Percentiles rank a stretch among this genome's conserved stretches.
Conservation (phyloP, 2,888 invertebrate species). For the Sycophila texana region DNA sequence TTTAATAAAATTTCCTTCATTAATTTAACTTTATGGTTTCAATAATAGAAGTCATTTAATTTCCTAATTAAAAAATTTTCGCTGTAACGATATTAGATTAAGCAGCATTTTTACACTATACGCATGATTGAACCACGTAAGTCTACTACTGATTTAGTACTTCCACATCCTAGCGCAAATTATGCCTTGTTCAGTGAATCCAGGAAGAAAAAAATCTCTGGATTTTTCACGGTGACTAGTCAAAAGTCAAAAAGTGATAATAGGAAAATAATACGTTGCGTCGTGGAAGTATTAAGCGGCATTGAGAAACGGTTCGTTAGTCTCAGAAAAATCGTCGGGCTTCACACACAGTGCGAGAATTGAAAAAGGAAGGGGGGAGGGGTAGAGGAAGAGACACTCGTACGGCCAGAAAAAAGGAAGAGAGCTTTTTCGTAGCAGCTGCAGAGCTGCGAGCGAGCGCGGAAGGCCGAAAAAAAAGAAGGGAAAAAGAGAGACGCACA, state of each 20-base stretch:
- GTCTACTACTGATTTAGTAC: too few species aligned
- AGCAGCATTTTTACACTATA: too few species aligned
- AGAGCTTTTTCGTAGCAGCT: conserved; percentile 53
- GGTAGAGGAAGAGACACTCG: conserved; percentile 42
- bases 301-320: conserved; percentile 73
- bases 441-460: conserved; percentile 22
- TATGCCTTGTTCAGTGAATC: too few species aligned
- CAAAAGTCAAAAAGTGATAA: conserved; percentile 41
- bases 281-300: conserved; percentile 63
- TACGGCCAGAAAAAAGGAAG: conserved; percentile 38
- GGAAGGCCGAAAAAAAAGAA: conserved; percentile 51
- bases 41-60: too few species aligned
- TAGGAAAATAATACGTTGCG: conserved; percentile 48
- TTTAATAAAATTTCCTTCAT: neutral
- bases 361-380: conserved; percentile 53
- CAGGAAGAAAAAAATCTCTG: neutral
- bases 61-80: too few species aligned
- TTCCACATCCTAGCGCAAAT: too few species aligned
- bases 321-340: conserved; percentile 68
- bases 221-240: conserved; percentile 2
- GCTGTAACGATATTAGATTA: too few species aligned
- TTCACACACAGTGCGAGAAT: conserved; percentile 27
- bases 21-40: too few species aligned
- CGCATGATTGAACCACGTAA: too few species aligned
- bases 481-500: conserved; percentile 57